phyloP scores from a whole-genome alignment of 2,888 invertebrate species.

The Amorpha juglandis region DNA sequence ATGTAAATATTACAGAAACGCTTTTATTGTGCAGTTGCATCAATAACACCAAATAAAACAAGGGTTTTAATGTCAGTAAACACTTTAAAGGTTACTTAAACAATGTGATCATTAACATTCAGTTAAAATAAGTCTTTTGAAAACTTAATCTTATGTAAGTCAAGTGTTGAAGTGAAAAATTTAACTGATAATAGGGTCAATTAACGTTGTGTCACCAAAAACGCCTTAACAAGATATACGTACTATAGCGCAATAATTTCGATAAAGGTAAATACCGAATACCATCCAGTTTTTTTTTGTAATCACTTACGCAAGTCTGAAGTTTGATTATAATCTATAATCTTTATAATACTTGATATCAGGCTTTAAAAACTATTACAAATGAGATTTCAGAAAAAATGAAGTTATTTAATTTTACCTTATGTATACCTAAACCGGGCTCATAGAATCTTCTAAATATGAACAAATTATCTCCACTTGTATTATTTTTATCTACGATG shows the following conservation, averaged over 20 bases:
- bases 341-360: too few relatives aligned
- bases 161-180: neutral
- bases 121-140: neutral
- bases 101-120: constrained; percentile 10
- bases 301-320: neutral
- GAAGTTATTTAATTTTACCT: too few relatives aligned
- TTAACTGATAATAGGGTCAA: constrained; percentile 1
- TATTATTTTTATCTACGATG: too few relatives aligned
- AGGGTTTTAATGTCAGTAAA: constrained; percentile 16
- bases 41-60: constrained; percentile 12
- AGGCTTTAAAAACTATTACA: too few relatives aligned
- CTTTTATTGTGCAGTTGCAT: constrained; percentile 3
- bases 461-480: too few relatives aligned
- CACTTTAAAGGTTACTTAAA: constrained; percentile 7
- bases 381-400: too few relatives aligned
- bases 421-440: too few relatives aligned
- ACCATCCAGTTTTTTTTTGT: neutral
- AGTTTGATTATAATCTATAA: too few relatives aligned
- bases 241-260: constrained; percentile 5
- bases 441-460: too few relatives aligned
- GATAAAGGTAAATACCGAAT: constrained; percentile 11
- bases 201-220: constrained; percentile 1
- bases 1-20: constrained; percentile 4
- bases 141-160: neutral
- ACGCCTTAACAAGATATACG: neutral